phyloP scores from a whole-genome alignment of 1,140 invertebrate species.

The Physella acuta region DNA sequence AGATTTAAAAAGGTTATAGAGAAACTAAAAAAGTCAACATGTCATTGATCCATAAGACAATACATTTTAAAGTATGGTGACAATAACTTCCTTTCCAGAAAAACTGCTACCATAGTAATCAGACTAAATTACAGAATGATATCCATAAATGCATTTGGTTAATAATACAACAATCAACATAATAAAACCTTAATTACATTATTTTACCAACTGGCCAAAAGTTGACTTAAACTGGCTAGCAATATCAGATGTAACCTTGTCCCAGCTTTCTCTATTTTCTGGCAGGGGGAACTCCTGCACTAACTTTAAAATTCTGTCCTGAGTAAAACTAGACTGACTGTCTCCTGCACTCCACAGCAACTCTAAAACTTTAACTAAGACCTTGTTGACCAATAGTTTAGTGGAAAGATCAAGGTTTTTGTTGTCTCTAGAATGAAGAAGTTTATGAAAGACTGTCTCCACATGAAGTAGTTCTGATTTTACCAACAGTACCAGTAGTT shows the following conservation, averaged over 20 bases:
- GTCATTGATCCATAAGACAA: no score
- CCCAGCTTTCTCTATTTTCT: not conserved
- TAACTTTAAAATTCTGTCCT: not conserved
- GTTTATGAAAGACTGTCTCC: conserved; percentile 8
- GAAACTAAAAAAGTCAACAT: no score
- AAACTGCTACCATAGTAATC: no score
- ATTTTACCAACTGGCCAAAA: no score
- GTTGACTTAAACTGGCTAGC: conserved; percentile 4
- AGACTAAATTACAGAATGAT: no score
- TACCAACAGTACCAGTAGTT: conserved; percentile 2
- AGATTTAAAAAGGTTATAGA: no score
- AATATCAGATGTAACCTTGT: conserved; percentile 1
- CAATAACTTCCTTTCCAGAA: no score
- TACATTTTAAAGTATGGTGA: no score
- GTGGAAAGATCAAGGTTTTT: not conserved
- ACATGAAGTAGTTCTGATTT: not conserved
- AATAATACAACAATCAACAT: no score
- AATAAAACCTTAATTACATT: no score
- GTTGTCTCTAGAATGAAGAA: conserved; percentile 2
- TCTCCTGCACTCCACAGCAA: no score
- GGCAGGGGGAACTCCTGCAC: not conserved
- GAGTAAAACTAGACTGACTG: not conserved
- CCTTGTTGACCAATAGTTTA: not conserved
- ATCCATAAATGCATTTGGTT: no score
- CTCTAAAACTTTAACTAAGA: conserved; percentile 11